Conservation (phyloP, 2,797 vertebrate species). For the Lagorchestes hirsutus region DNA sequence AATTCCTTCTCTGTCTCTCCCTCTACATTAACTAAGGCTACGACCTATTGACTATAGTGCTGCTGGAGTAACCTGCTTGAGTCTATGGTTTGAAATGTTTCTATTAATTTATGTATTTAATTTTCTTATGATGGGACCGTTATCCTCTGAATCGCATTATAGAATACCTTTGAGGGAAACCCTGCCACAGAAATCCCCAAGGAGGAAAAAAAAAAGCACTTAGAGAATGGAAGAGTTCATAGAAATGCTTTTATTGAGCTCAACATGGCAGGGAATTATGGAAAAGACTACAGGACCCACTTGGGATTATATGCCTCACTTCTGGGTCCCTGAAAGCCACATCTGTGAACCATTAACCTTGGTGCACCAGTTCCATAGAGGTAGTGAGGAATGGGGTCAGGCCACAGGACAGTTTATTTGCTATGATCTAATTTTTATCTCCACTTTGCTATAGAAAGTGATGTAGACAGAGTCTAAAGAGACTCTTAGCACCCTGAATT, state of each 20-base stretch:
- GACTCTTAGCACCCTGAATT: conserved; percentile 43
- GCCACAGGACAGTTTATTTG: neutral
- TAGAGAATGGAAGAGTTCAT: conserved; percentile 46
- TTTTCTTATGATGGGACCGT: conserved; percentile 67
- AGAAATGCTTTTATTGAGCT: neutral
- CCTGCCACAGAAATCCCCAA: conserved; percentile 50
- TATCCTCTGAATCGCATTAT: conserved; percentile 68
- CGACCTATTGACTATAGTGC: conserved; percentile 72
- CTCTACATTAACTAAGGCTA: conserved; percentile 60
- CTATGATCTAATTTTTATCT: neutral
- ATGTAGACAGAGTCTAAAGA: conserved; percentile 40
- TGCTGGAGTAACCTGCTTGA: conserved; percentile 65
- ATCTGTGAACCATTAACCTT: neutral
- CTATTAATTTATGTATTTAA: conserved; percentile 83
- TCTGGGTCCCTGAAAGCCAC: neutral
- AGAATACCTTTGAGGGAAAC: conserved; percentile 76
- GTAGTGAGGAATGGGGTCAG: rapidly evolving
- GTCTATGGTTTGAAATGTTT: conserved; percentile 72
- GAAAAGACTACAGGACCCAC: neutral
- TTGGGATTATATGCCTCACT: neutral
- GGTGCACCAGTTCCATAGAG: neutral
- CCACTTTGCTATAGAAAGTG: neutral
- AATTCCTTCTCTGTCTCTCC: conserved; percentile 33
- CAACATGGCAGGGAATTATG: neutral
- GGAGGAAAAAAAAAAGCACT: conserved; percentile 60